These are phyloP conservation scores for Diarsia rubi DNA, from an alignment of 2,888 invertebrate species.

Conservation along the genomic window DNA sequence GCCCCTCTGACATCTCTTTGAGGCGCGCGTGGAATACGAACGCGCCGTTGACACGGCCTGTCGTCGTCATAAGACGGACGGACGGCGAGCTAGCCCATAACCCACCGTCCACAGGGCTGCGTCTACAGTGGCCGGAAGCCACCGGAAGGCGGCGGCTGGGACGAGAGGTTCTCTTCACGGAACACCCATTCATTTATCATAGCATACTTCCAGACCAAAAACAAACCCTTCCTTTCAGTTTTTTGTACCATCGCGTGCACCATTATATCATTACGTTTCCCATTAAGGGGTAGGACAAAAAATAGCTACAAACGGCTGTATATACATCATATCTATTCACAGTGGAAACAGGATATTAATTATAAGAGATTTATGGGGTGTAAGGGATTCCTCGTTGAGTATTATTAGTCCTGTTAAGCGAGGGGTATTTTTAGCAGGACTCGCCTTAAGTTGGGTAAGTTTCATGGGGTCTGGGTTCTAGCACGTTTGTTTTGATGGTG, in stretches of 20 bases:
- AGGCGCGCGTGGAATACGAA: too few species aligned
- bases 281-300: conserved; percentile 46
- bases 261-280: conserved; percentile 41
- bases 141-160: too few species aligned
- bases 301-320: conserved; percentile 37
- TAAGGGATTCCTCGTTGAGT: conserved; percentile 48
- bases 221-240: conserved; percentile 11
- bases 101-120: too few species aligned
- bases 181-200: conserved; percentile 17
- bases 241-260: conserved; percentile 44
- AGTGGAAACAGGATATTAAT: conserved; percentile 74
- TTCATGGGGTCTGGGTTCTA: neutral
- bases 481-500: neutral
- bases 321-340: conserved; percentile 56
- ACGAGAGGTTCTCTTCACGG: too few species aligned
- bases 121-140: too few species aligned
- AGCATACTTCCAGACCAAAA: neutral
- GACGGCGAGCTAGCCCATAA: too few species aligned
- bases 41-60: too few species aligned
- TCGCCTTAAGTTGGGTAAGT: conserved; percentile 18
- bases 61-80: too few species aligned
- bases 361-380: conserved; percentile 72
- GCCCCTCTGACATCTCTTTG: too few species aligned
- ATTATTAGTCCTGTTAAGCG: conserved; percentile 50
- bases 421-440: conserved; percentile 36